Percentiles rank a stretch among this genome's conserved stretches.
phyloP scores from a whole-genome alignment of 2,888 invertebrate species.

The Capitulum mitella region DNA sequence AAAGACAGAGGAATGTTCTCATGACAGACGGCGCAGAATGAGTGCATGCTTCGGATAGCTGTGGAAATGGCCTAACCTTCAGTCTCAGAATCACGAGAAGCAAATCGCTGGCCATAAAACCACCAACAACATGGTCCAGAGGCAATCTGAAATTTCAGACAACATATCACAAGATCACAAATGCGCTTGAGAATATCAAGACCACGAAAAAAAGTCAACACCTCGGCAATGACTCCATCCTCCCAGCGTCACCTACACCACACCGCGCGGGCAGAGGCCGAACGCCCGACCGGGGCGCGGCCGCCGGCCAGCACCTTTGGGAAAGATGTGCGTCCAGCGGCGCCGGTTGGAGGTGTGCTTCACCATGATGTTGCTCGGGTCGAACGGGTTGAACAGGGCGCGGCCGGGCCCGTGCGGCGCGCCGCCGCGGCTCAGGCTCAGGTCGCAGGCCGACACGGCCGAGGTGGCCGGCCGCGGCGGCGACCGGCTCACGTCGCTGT shows the following conservation, averaged over 20 bases:
- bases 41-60: background rate
- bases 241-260: background rate
- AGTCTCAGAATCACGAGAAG: background rate
- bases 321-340: slow-evolving; percentile 98
- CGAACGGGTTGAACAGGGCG: slow-evolving; percentile 94
- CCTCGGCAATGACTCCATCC: too few species aligned
- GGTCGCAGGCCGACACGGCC: slow-evolving; percentile 26
- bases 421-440: slow-evolving; percentile 33
- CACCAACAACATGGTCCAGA: too few species aligned
- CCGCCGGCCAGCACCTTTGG: slow-evolving; percentile 56
- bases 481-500: slow-evolving; percentile 25
- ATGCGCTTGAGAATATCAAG: too few species aligned
- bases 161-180: too few species aligned
- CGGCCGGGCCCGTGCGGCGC: slow-evolving; percentile 56
- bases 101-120: too few species aligned
- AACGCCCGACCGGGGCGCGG: background rate
- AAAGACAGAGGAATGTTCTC: background rate
- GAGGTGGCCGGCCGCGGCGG: slow-evolving; percentile 33
- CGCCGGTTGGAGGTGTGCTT: slow-evolving; percentile 90
- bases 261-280: background rate
- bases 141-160: too few species aligned
- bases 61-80: slow-evolving; percentile 1
- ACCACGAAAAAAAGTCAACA: too few species aligned
- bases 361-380: slow-evolving; percentile 93
- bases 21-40: background rate